Evolutionary conservation across 2,797 vertebrate species (phyloP), one percentile per base, ranked within the genome.

Genomic region (Lophotriccus pileatus): DNA sequence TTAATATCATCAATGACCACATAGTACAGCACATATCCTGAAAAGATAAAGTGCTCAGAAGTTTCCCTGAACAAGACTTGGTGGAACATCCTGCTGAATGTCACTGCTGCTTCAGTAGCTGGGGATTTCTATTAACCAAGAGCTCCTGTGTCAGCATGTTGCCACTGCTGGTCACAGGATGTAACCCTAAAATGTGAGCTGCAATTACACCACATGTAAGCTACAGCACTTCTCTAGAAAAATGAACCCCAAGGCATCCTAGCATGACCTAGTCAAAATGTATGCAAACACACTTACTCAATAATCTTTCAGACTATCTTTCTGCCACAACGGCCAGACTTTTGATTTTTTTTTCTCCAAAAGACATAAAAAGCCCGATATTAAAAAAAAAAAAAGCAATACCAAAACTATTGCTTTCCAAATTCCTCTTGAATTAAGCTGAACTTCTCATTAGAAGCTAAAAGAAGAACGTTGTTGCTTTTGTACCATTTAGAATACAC

Each of bases 1-100:
- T 76, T 80, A 34, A 43, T 14, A 43, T 8, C 7, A 32, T 56
- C 62, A 75, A 66, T 1, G 75, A 44, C 21, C 63, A 39, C 58
- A 28, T 0, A 44, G 18, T 6, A 47, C 0, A n/a, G 14, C 24
- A 44, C 23, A 28, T 9, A 44, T 10, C 8, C 32, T 10, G n/a
- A 70, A 75, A 66, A 58, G 58, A 56, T 6, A 12, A 47, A 62
- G 43, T 15, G n/a, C 32, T 79, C 53, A 28, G 8, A 75, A 74
- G 25, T 6, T 22, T 67, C 32, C 53, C 43, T 86, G 37, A 73
- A 30, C 20, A 32, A 56, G 23, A 34, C 14, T 24, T 49, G 20
- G 47, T 49, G 30, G 46, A 60, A 41, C n/a, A 49, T 7, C 60
- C 52, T 46, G 81, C 36, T 68, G 56, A 73, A 36, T 32, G 27